phyloP scores from a whole-genome alignment of 2,113 vertebrate species.

The Benitochromis conjunctus region DNA sequence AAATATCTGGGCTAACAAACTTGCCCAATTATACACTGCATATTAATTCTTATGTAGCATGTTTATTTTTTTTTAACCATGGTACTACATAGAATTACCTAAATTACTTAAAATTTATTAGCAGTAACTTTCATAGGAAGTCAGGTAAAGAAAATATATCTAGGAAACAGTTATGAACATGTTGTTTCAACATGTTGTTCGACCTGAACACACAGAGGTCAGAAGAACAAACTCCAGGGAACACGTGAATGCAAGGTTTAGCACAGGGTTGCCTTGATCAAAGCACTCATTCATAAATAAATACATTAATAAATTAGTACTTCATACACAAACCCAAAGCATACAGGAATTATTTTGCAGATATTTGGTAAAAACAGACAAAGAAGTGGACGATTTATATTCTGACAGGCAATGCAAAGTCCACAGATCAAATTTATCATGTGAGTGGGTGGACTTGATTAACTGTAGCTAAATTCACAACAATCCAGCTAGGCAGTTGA shows the following conservation, averaged over 20 bases:
- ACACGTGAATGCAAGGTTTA: background rate
- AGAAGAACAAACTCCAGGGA: background rate
- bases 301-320: background rate
- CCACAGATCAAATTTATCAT: background rate
- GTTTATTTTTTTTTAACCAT: background rate
- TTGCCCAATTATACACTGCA: background rate
- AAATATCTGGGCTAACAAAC: background rate
- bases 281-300: background rate
- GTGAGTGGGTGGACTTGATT: background rate
- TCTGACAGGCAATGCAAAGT: background rate
- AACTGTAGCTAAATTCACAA: background rate
- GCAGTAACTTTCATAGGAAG: background rate
- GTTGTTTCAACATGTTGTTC: background rate
- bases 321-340: background rate
- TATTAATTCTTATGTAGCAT: background rate
- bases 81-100: background rate
- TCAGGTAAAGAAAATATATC: background rate
- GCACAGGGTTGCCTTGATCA: background rate
- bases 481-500: background rate
- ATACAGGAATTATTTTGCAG: background rate
- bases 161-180: background rate
- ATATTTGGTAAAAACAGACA: background rate
- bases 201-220: background rate
- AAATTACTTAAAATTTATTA: background rate
- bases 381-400: background rate